These are phyloP conservation scores for Isurus oxyrinchus DNA, from an alignment of 2,113 vertebrate genomes.

Conservation along the genomic window DNA sequence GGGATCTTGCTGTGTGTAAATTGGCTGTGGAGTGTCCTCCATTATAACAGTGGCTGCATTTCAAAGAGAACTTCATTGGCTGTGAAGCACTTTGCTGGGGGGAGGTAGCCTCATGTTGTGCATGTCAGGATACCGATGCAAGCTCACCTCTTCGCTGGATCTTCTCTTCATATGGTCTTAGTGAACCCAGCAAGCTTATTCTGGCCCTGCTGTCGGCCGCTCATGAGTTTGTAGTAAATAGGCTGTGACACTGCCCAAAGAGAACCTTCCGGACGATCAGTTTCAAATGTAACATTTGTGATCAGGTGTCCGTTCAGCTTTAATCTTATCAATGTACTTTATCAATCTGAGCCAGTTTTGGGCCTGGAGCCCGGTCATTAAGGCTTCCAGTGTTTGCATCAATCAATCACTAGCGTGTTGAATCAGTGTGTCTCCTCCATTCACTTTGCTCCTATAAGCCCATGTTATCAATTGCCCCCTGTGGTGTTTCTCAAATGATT, in stretches of 20 bases:
- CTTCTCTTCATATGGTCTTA: not conserved
- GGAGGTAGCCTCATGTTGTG: not conserved
- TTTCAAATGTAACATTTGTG: not conserved
- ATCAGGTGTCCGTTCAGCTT: not conserved
- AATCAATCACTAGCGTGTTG: not conserved
- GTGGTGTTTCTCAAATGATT: not conserved
- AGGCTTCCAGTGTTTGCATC: not conserved
- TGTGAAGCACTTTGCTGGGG: not conserved
- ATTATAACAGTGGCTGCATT: not conserved
- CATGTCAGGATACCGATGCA: not conserved
- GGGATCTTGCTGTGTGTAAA: not conserved
- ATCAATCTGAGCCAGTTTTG: not conserved
- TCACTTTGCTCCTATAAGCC: not conserved
- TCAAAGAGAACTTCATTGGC: not conserved
- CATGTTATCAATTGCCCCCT: constrained; percentile 29
- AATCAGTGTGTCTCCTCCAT: not conserved
- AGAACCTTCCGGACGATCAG: not conserved
- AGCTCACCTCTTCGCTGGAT: not conserved
- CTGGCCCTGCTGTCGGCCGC: not conserved
- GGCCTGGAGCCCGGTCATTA: not conserved
- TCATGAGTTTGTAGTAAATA: not conserved
- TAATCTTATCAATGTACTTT: not conserved
- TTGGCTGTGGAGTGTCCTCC: not conserved
- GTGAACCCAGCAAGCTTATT: not conserved
- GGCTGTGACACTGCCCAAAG: not conserved